Evolutionary conservation across 2,888 invertebrate genomes (phyloP).

Genomic region (Osmoderma eremita): DNA sequence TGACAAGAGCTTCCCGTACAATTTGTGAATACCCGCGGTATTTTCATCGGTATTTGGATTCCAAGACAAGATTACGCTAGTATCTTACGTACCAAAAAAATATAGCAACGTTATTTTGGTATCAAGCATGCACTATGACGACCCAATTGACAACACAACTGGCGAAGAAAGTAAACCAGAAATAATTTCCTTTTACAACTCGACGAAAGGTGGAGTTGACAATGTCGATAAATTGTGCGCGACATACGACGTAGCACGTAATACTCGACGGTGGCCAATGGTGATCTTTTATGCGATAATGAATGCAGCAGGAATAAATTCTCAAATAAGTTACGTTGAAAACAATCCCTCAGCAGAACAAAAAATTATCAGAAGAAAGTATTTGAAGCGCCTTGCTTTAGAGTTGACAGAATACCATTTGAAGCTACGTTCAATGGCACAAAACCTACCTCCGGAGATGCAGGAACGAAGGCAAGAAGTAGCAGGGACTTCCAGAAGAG

Average conservation of each 20-base stretch:
- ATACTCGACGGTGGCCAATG: background rate
- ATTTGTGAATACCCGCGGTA: background rate
- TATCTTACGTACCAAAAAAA: conserved; percentile 4
- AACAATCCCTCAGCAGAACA: too few relatives aligned
- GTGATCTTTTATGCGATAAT: background rate
- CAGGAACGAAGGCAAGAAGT: too few relatives aligned
- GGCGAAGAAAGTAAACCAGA: background rate
- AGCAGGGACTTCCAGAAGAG: too few relatives aligned
- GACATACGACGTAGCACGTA: background rate
- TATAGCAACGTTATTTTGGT: background rate
- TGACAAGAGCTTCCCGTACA: background rate
- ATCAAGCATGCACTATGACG: background rate
- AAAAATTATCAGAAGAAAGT: too few relatives aligned
- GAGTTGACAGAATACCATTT: too few relatives aligned
- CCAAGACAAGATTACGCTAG: background rate
- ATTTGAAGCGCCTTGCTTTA: too few relatives aligned
- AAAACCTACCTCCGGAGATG: too few relatives aligned
- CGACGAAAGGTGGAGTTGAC: background rate
- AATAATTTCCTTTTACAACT: background rate
- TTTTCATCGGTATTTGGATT: background rate
- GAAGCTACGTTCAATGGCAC: too few relatives aligned
- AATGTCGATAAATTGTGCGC: background rate
- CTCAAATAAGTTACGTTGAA: too few relatives aligned
- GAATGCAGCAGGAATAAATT: background rate
- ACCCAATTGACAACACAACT: background rate